Evolutionary conservation across 1,140 invertebrate genomes (phyloP).

Genomic region (Micrasema longulum): DNA sequence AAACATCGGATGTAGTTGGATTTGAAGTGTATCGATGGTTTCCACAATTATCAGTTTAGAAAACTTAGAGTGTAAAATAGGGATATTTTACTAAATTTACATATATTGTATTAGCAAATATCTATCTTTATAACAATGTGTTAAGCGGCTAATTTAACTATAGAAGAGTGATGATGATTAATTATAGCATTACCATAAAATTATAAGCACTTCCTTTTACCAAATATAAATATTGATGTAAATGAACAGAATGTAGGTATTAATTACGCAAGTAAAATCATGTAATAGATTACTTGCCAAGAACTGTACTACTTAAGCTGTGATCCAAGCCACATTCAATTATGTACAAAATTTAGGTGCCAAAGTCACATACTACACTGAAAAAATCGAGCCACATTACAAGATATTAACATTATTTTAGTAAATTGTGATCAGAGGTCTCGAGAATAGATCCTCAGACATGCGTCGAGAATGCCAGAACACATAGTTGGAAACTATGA

Average conservation of each 20-base stretch:
- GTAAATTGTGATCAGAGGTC: constrained; percentile 47
- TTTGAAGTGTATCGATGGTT: background rate
- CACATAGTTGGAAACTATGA: constrained; percentile 18
- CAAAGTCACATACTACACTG: constrained; percentile 54
- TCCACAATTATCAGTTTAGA: background rate
- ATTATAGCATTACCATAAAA: constrained; percentile 55
- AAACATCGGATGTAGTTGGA: constrained; percentile 19
- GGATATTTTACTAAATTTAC: constrained; percentile 26
- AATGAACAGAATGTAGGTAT: constrained; percentile 50
- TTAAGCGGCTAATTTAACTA: constrained; percentile 54
- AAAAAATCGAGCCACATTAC: constrained; percentile 55
- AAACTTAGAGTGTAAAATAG: background rate
- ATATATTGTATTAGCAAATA: constrained; percentile 33
- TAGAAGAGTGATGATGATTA: constrained; percentile 55
- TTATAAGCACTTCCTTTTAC: constrained; percentile 54
- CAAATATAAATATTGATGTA: constrained; percentile 50
- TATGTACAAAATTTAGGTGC: constrained; percentile 55
- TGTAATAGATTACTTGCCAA: constrained; percentile 54
- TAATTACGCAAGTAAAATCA: constrained; percentile 53
- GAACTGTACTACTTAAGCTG: constrained; percentile 55
- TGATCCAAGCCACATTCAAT: constrained; percentile 56
- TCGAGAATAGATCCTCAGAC: constrained; percentile 38
- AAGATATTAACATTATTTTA: constrained; percentile 54
- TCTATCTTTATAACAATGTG: constrained; percentile 43
- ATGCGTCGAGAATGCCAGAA: constrained; percentile 47